Evolutionary conservation across 1,140 invertebrate genomes (phyloP), one percentile per base, ranked within the genome.

Genomic region (Asobara japonica): DNA sequence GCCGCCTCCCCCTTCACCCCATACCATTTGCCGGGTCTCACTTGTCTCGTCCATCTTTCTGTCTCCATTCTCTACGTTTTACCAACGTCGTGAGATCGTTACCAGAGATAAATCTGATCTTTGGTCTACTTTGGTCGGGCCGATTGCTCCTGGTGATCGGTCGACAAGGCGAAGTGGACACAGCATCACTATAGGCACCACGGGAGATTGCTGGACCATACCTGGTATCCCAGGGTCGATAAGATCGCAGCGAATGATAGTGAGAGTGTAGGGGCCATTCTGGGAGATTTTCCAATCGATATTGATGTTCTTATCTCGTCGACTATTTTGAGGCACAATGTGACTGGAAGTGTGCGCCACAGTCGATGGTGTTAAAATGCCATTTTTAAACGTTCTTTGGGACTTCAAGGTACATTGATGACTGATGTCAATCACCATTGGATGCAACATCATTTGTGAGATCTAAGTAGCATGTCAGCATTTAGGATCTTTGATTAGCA

Each of bases 111-210:
- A 73, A 73, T 65, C 22, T 68, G 72, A 76, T 75, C 74, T 69
- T 75, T 75, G 74, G 74, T 73, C 74, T 73, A 75, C 74, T 75
- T 75, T 73, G 74, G 64, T 27, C 22, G 56, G 56, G 41, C 71
- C 71, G 71, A 75, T 75, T 71, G 64, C 71, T 72, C 66, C 70
- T 41, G 69, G 70, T 69, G 74, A 75, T 75, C 71, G 33, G 60
- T 31, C 36, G 1, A 25, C n/a, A 41, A 36, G 71, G 66, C 41
- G 45, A 38, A 29, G 61, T 45, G 60, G 61, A 27, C 38, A 56
- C 31, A 41, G 33, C 33, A 48, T 51, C 45, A 51, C 45, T 51
- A 51, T 13, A 51, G 45, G 48, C 73, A 66, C 68, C 48, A 45
- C 62, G 38, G 73, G 73, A 67, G 60, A 71, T 31, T 33, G 27